A percentile compares a stretch with the other conserved stretches of the same genome.
Evolutionary conservation across 2,888 invertebrate genomes (phyloP).

Genomic region (Apotomis betuletana): DNA sequence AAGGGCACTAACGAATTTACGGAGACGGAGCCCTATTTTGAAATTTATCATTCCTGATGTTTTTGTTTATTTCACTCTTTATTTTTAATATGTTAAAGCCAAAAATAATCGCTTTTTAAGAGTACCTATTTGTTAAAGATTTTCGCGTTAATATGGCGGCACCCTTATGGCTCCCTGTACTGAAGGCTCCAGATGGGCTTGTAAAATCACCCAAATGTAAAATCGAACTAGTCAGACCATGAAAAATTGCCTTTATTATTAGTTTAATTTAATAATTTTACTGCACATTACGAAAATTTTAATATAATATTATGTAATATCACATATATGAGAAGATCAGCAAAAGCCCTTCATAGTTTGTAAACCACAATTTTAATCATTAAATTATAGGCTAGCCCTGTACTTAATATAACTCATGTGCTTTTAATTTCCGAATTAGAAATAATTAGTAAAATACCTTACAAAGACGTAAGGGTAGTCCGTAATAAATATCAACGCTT

Average conservation of each 20-base stretch:
- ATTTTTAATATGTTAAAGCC: constrained; percentile 37
- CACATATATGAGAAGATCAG: constrained; percentile 26
- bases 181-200: constrained; percentile 21
- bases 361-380: constrained; percentile 40
- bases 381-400: constrained; percentile 48
- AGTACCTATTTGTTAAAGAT: constrained; percentile 21
- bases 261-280: constrained; percentile 22
- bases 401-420: constrained; percentile 50
- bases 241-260: constrained; percentile 21
- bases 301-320: too few species aligned
- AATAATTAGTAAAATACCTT: constrained; percentile 34
- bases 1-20: constrained; percentile 24
- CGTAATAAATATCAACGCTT: constrained; percentile 33
- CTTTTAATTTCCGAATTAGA: constrained; percentile 36
- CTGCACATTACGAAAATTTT: constrained; percentile 12
- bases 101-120: constrained; percentile 36
- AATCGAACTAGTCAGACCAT: constrained; percentile 24
- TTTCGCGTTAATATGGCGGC: constrained; percentile 6
- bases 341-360: constrained; percentile 32
- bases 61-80: constrained; percentile 31
- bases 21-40: constrained; percentile 25
- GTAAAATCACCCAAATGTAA: constrained; percentile 20
- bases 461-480: constrained; percentile 29
- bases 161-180: constrained; percentile 9
- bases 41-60: constrained; percentile 39